These are phyloP conservation scores for Sus scrofa DNA, from an alignment of 2,113 vertebrate genomes.

Conservation along the genomic window DNA sequence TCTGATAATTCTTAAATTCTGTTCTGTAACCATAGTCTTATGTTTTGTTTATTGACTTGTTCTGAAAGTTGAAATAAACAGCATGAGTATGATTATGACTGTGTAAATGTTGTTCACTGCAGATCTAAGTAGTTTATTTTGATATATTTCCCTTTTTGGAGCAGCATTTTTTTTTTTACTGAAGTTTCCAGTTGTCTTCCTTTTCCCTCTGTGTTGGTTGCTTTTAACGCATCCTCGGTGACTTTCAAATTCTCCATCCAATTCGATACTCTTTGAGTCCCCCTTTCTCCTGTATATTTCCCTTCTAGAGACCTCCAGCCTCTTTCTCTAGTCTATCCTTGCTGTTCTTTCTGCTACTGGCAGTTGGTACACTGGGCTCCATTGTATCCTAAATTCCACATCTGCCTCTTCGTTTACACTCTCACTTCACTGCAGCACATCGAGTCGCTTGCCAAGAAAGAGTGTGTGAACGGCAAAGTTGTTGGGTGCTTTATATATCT, in stretches of 20 bases:
- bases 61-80: conserved; percentile 29
- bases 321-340: not conserved
- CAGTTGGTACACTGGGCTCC: not conserved
- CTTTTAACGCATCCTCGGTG: not conserved
- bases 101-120: not conserved
- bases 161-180: conserved; percentile 7
- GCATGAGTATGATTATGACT: not conserved
- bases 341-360: not conserved
- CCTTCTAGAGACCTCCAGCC: not conserved
- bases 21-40: not conserved
- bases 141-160: not conserved
- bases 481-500: not conserved
- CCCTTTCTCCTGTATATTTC: not conserved
- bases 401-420: not conserved
- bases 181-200: not conserved
- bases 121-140: not conserved
- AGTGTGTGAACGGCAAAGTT: not conserved
- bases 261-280: not conserved
- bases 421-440: not conserved
- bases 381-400: not conserved
- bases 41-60: conserved; percentile 28
- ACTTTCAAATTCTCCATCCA: conserved; percentile 10
- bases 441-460: not conserved
- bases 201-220: not conserved
- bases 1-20: conserved; percentile 37